phyloP scores from a whole-genome alignment of 1,140 invertebrate species.

The Papilio helenus region DNA sequence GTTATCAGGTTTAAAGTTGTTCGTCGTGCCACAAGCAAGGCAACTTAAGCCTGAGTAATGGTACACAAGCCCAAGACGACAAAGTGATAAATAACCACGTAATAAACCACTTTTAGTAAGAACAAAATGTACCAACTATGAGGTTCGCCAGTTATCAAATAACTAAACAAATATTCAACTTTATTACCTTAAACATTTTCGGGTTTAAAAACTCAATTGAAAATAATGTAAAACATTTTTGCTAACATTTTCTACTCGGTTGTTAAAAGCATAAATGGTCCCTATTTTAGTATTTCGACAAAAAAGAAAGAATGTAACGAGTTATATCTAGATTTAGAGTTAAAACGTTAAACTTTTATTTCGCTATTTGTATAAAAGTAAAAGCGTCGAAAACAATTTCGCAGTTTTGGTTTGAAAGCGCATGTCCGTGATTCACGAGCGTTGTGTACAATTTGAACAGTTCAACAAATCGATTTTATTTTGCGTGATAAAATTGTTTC shows the following conservation, averaged over 20 bases:
- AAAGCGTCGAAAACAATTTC: conserved; percentile 22
- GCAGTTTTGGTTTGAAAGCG: conserved; percentile 10
- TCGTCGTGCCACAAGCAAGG: conserved; percentile 23
- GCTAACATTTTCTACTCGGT: not conserved
- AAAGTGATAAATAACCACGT: conserved; percentile 40
- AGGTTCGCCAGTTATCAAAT: not conserved
- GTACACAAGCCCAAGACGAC: conserved; percentile 36
- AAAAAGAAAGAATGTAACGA: not conserved
- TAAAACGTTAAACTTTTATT: conserved; percentile 20
- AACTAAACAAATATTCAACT: not conserved
- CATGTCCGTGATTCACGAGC: conserved; percentile 24
- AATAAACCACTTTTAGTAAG: conserved; percentile 24
- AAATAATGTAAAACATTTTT: not conserved
- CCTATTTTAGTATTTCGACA: not conserved
- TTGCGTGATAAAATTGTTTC: conserved; percentile 3
- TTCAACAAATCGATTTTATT: conserved; percentile 21
- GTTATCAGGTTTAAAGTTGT: conserved; percentile 34
- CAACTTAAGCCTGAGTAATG: conserved; percentile 40
- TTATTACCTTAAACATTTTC: not conserved
- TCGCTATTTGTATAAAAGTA: conserved; percentile 16
- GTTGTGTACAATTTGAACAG: conserved; percentile 24
- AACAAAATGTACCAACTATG: conserved; percentile 30
- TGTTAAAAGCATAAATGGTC: not conserved
- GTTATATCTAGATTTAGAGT: conserved; percentile 12
- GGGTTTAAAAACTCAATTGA: not conserved